Percentiles rank a stretch among this genome's conserved stretches.
These are phyloP conservation scores for Craniophora ligustri DNA, from an alignment of 2,888 invertebrate species.

Conservation along the genomic window DNA sequence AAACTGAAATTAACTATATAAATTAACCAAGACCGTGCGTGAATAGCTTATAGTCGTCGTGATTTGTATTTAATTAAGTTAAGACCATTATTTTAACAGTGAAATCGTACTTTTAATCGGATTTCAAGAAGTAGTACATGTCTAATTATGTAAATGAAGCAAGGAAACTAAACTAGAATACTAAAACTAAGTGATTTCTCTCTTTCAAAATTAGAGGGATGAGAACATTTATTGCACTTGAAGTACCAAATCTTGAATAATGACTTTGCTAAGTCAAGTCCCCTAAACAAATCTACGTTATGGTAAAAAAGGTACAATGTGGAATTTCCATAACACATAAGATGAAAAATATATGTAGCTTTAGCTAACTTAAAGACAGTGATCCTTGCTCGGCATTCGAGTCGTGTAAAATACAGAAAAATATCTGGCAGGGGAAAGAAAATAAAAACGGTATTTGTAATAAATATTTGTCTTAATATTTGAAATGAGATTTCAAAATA, in stretches of 20 bases:
- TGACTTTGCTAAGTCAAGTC: too few species aligned
- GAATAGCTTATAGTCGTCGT: slow-evolving; percentile 27
- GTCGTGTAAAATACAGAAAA: too few species aligned
- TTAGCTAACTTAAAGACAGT: too few species aligned
- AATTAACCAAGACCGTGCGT: slow-evolving; percentile 17
- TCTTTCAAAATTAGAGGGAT: slow-evolving; percentile 26
- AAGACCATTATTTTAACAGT: slow-evolving; percentile 42
- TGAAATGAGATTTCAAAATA: neutral
- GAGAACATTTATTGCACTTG: neutral
- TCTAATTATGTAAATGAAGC: slow-evolving; percentile 31
- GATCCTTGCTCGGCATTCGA: too few species aligned
- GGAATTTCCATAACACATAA: too few species aligned
- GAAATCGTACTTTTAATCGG: slow-evolving; percentile 50
- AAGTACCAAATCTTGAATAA: too few species aligned
- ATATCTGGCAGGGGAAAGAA: too few species aligned
- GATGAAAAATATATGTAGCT: too few species aligned
- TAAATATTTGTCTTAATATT: too few species aligned
- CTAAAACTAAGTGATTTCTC: slow-evolving; percentile 58
- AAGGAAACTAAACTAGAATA: slow-evolving; percentile 52
- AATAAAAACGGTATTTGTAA: too few species aligned
- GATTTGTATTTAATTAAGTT: slow-evolving; percentile 39
- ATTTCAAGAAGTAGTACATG: slow-evolving; percentile 19
- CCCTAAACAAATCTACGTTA: too few species aligned
- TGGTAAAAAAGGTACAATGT: too few species aligned
- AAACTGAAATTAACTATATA: slow-evolving; percentile 13